Base-by-base conservation (phyloP, 2,113 vertebrate genomes). In the Odobenus rosmarus region DNA sequence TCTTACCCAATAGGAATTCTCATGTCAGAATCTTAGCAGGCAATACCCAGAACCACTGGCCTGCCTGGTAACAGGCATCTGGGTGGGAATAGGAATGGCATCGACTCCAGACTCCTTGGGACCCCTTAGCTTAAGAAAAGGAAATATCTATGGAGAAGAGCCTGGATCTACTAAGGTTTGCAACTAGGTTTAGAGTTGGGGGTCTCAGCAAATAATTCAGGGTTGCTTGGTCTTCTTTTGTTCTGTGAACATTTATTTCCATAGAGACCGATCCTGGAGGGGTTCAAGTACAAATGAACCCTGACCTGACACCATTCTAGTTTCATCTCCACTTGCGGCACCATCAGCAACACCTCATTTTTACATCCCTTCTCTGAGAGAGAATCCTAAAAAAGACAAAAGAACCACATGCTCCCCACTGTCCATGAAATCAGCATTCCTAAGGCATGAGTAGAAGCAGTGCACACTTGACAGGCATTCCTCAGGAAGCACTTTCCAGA, bases 111-210 rank as follows among this genome's bases (percentile, higher is more conserved):
- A 33, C 21, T 39, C 64, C 82, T 57, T 33, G 3, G 31, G 46
- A 39, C 57, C 42, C 23, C 59, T 83, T 46, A 49, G 36, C 61
- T 79, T 81, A 81, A 84, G 62, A 80, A 77, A 87, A 77, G 16
- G 36, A 81, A 39, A 61, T 61, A 33, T 96, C 39, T 67, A 0
- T 9, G 2, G 16, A 33, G 9, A 9, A n/a, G 55, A 71, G 64
- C 31, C 42, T 59, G 24, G n/a, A 14, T 91, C 21, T 51, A 39
- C 81, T 69, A 13, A 88, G 4, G 24, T 80, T 79, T 80, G 21
- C 36, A 57, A 39, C 4, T 19, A 39, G 57, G 5, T 69, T 79
- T 81, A 24, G 23, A 51, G 42, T 51, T 2, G 7, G 42, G 42
- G 42, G 49, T 81, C 31, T 84, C 79, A n/a, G 36, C 39, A 28